Base-by-base conservation (phyloP, 1,140 invertebrate species). In the Eriocheir sinensis region DNA sequence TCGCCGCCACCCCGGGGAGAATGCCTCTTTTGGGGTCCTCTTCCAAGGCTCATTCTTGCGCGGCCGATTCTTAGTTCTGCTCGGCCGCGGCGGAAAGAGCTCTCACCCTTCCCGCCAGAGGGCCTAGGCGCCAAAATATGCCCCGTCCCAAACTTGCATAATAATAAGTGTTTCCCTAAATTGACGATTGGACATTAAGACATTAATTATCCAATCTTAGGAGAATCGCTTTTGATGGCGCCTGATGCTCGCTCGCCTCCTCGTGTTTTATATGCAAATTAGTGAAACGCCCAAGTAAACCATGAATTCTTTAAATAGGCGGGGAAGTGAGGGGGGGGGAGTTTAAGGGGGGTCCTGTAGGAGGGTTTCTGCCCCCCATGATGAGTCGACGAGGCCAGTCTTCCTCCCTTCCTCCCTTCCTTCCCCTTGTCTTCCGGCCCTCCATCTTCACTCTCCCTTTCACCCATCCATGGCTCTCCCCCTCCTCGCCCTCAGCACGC, bases 141-240 rank as follows among this genome's bases (percentile, higher is more conserved):
- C 21, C 80, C 48, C 44, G 32, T 60, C 34, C 34, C 30, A 44
- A 40, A 40, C 72, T 36, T 93, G 94, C 94, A 95, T 95, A 95
- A 93, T 95, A 95, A 93, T 89, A 93, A 93, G 91, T 93, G 94
- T 95, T 95, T 95, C 91, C 94, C 91, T 95, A 95, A 95, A 95
- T 95, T 95, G 94, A 95, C 94, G 94, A 95, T 95, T 95, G 94
- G 92, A 93, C 94, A 95, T 95, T 93, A 95, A 95, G 94, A 95
- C 94, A 95, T 95, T 95, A 95, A 95, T 95, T 95, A 93, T 95
- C 94, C 94, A 95, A 92, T 95, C 93, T 95, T 93, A 95, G 91
- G 91, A 92, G 94, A 93, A 93, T 95, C 92, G 89, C 94, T 95
- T 95, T 95, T 95, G 94, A 95, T 90, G 94, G 83, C 72, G 72